Conservation (phyloP, 2,888 invertebrate genomes). For the Candidula unifasciata region DNA sequence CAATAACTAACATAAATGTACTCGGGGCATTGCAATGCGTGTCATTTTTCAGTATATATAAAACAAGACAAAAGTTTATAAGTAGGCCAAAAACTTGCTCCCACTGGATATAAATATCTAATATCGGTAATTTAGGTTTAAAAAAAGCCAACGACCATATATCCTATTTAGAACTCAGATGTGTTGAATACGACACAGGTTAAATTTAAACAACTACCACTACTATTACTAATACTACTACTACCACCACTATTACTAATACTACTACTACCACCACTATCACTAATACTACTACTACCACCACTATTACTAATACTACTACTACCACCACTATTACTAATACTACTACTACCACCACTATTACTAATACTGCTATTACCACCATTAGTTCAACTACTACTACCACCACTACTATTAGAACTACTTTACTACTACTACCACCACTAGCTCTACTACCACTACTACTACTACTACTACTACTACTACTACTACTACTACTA, state of each 20-base stretch:
- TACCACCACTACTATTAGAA: conserved; percentile 4
- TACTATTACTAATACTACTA: conserved; percentile 24
- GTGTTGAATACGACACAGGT: too few relatives aligned
- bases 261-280: conserved; percentile 26
- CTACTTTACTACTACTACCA: conserved; percentile 26
- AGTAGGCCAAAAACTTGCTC: too few relatives aligned
- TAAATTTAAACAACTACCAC: conserved; percentile 10
- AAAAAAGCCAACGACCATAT: too few relatives aligned
- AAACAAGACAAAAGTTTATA: too few relatives aligned
- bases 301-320: not conserved
- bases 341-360: conserved; percentile 8
- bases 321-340: not conserved
- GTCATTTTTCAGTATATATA: too few relatives aligned
- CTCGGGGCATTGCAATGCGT: too few relatives aligned
- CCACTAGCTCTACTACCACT: conserved; percentile 1
- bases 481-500: conserved; percentile 4
- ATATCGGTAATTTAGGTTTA: too few relatives aligned
- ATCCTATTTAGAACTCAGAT: too few relatives aligned
- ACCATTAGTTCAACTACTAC: not conserved
- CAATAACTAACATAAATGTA: too few relatives aligned
- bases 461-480: conserved; percentile 32
- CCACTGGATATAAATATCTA: too few relatives aligned
- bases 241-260: conserved; percentile 24
- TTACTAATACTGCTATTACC: conserved; percentile 12
- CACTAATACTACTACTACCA: conserved; percentile 28